Base-by-base conservation (phyloP, 2,797 vertebrate species). In the Crax fasciolata region DNA sequence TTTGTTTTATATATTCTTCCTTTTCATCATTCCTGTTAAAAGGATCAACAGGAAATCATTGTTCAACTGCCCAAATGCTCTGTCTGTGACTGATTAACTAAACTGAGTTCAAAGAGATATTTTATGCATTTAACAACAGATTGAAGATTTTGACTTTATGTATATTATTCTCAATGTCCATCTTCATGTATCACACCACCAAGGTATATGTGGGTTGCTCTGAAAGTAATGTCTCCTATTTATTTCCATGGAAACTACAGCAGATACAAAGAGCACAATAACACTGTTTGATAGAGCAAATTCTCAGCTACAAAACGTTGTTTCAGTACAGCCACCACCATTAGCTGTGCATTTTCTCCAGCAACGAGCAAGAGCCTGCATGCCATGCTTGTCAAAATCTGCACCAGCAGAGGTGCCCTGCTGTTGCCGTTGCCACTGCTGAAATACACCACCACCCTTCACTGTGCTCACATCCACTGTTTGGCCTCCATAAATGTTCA, bases 1-100 rank as follows among this genome's bases (percentile, higher is more conserved):
- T 99, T 94, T 98, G 98, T 61, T 98, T 97, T 18, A 99, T 87
- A 44, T 98, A 96, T 49, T 98, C 94, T 84, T 98, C 98, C 94
- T 99, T 99, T 92, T 96, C 98, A 85, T 98, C 98, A 93, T 96
- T 98, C 99, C 99, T 99, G 39, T n/a, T 27, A 54, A 54, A 73
- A 5, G 48, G 32, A 91, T 84, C 74, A 96, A 62, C 27, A 44
- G 30, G 20, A 61, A 21, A 73, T 38, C 79, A 39, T 44, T 23
- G 58, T 11, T 23, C 35, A 92, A 75, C 24, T 51, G 13, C 54
- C 10, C n/a, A 74, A 90, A 87, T 25, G 39, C 24, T 80, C 30
- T 28, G 84, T 28, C 48, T 84, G 41, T 44, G 38, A 70, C 13
- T 43, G 32, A 46, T 18, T 28, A 73, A 70, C 13, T 46, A 90